Conservation (phyloP, 2,797 vertebrate species). For the Avahi laniger region DNA sequence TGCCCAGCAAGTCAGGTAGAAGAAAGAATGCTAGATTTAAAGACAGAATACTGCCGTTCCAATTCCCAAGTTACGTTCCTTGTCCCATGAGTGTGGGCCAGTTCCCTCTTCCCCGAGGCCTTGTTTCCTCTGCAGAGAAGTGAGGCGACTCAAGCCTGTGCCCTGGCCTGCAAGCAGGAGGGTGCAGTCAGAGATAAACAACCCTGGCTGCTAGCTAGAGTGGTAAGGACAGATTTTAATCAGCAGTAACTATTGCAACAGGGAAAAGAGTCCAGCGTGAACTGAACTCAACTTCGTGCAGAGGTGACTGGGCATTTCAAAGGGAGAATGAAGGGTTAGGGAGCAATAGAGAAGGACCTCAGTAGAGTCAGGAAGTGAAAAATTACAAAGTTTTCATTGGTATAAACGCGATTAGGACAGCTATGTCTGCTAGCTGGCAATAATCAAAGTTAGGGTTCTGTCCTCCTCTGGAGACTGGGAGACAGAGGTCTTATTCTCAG, state of each 20-base stretch:
- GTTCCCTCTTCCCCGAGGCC: too few species aligned
- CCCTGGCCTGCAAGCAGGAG: background rate
- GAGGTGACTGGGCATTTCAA: background rate
- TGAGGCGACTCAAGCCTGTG: too few species aligned
- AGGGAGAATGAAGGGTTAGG: background rate
- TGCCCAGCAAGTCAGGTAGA: background rate
- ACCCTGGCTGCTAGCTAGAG: background rate
- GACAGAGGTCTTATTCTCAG: too few species aligned
- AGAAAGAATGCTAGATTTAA: background rate
- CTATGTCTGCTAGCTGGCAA: background rate
- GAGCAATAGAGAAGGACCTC: background rate
- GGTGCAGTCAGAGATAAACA: too few species aligned
- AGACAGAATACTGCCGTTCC: background rate
- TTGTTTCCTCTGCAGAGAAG: background rate
- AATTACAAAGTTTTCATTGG: background rate
- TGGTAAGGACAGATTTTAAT: background rate
- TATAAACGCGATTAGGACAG: background rate
- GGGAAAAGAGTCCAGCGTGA: background rate
- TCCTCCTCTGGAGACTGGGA: background rate
- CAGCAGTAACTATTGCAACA: background rate
- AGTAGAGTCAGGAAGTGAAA: background rate
- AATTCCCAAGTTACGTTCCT: accelerated
- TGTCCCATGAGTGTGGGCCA: accelerated
- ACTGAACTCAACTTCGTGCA: background rate
- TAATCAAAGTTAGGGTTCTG: background rate